phyloP scores from a whole-genome alignment of 2,797 vertebrate genomes.

The Urocyon cinereoargenteus region DNA sequence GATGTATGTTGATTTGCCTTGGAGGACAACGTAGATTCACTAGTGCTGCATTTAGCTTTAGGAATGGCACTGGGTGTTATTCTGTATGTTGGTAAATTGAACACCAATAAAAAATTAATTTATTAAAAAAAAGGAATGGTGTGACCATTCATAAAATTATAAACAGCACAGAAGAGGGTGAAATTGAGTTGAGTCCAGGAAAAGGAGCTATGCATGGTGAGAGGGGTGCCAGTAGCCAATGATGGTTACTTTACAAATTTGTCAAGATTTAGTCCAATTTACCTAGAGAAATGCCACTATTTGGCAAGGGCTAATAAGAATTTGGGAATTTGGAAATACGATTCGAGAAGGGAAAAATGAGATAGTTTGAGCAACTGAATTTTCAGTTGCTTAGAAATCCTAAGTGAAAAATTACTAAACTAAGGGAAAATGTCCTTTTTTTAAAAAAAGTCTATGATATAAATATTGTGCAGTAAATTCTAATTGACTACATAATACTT shows the following conservation, averaged over 20 bases:
- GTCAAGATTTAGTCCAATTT: not conserved
- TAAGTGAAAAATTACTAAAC: constrained; percentile 8
- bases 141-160: not conserved
- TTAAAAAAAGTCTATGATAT: not conserved
- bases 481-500: not conserved
- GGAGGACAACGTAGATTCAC: not conserved
- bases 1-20: too few species aligned
- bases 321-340: not conserved
- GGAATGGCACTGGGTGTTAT: too few species aligned
- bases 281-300: not conserved
- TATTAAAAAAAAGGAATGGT: too few species aligned
- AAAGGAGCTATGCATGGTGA: not conserved
- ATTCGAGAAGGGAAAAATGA: not conserved
- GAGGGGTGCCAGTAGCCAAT: not conserved
- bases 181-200: not conserved
- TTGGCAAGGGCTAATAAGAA: not conserved
- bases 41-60: not conserved
- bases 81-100: too few species aligned
- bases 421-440: not conserved
- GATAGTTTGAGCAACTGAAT: not conserved
- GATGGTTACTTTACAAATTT: not conserved
- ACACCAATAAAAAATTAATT: too few species aligned
- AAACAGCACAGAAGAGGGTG: not conserved
- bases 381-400: not conserved
- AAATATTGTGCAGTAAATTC: not conserved